A percentile compares a stretch with the other conserved stretches of the same genome.
These are phyloP conservation scores for Altica lythri DNA, from an alignment of 2,888 invertebrate genomes.

Conservation along the genomic window DNA sequence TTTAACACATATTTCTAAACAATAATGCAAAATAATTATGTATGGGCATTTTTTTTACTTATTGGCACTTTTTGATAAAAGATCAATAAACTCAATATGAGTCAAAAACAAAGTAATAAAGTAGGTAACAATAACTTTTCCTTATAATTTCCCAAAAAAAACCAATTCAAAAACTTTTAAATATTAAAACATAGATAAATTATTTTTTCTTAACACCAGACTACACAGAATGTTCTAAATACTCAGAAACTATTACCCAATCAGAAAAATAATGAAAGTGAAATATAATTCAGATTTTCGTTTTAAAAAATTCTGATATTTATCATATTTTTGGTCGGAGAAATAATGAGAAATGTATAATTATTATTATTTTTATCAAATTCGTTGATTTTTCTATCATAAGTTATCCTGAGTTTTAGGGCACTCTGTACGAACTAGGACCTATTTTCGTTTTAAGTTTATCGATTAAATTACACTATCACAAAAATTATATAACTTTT, in stretches of 20 bases:
- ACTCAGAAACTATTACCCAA: too few species aligned
- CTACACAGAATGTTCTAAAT: too few species aligned
- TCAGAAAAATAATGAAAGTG: too few species aligned
- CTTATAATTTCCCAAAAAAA: constrained; percentile 11
- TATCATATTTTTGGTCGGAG: too few species aligned
- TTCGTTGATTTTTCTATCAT: too few species aligned
- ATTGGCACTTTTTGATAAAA: constrained; percentile 11
- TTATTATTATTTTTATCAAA: too few species aligned
- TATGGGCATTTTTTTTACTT: constrained; percentile 5
- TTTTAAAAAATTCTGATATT: too few species aligned
- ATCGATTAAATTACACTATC: constrained; percentile 8
- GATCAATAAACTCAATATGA: constrained; percentile 17
- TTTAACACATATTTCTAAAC: neutral
- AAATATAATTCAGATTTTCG: too few species aligned
- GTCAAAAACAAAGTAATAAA: constrained; percentile 12
- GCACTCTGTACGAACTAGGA: too few species aligned
- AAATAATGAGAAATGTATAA: too few species aligned
- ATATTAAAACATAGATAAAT: constrained; percentile 1
- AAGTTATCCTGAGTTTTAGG: too few species aligned
- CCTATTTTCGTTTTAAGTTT: constrained; percentile 3
- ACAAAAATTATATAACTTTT: constrained; percentile 5
- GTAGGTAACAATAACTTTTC: constrained; percentile 8
- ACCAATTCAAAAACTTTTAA: constrained; percentile 7
- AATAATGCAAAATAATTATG: neutral
- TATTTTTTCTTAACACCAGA: constrained; percentile 11